phyloP scores from a whole-genome alignment of 2,797 vertebrate genomes.

The Anomalospiza imberbis region DNA sequence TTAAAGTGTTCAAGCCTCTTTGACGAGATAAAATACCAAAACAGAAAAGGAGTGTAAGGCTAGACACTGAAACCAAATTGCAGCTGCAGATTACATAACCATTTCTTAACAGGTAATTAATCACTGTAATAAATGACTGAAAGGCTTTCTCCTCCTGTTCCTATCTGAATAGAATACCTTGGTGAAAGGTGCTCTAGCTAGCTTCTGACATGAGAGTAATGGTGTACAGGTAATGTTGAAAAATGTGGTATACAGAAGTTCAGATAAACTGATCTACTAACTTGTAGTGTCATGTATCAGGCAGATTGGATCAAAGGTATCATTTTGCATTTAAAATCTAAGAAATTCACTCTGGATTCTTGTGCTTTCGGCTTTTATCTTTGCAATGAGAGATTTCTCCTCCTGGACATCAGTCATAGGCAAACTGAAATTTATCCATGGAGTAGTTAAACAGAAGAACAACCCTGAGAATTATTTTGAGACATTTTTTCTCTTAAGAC shows the following conservation, averaged over 20 bases:
- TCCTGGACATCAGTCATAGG: not conserved
- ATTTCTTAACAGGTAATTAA: not conserved
- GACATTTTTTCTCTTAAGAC: not conserved
- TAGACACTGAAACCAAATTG: not conserved
- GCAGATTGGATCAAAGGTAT: not conserved
- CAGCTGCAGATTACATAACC: not conserved
- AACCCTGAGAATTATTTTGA: not conserved
- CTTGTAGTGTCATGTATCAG: not conserved
- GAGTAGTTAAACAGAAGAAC: not conserved
- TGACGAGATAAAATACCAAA: not conserved
- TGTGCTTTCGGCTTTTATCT: not conserved
- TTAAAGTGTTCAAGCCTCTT: not conserved
- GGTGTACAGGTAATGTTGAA: not conserved
- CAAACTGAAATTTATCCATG: not conserved
- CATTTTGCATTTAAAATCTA: not conserved
- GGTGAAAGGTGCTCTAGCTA: not conserved
- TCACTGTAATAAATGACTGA: not conserved
- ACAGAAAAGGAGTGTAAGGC: not conserved
- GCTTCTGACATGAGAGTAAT: not conserved
- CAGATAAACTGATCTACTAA: not conserved
- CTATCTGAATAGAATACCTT: not conserved
- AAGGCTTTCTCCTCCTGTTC: not conserved
- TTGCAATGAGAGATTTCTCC: not conserved
- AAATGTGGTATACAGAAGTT: not conserved
- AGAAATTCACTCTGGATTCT: not conserved